Evolutionary conservation across 2,888 invertebrate genomes (phyloP).

Genomic region (Linyphia triangularis): DNA sequence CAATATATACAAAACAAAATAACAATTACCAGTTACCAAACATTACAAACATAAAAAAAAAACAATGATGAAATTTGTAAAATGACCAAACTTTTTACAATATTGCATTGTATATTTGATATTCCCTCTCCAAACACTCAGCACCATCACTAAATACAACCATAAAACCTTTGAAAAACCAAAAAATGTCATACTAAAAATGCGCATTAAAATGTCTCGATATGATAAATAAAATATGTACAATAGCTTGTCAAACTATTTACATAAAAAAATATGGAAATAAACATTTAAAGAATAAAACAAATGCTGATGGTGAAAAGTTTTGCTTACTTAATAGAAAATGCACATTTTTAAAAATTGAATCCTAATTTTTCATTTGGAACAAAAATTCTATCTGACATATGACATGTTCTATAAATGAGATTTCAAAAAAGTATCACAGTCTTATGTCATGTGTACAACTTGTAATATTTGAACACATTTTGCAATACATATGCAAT

Average conservation of each 20-base stretch:
- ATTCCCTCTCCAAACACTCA: background rate
- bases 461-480: background rate
- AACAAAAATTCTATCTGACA: background rate
- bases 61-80: background rate
- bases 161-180: background rate
- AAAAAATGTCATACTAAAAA: background rate
- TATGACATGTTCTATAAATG: background rate
- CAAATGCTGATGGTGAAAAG: background rate
- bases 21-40: background rate
- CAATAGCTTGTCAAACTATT: conserved; percentile 12
- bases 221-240: conserved; percentile 6
- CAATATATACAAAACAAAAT: conserved; percentile 2
- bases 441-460: conserved; percentile 20
- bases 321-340: background rate
- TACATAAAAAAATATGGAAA: background rate
- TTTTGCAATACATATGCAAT: background rate
- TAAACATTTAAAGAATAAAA: background rate
- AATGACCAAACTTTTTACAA: conserved; percentile 16
- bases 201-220: background rate
- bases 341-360: background rate
- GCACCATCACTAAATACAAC: conserved; percentile 3
- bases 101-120: background rate
- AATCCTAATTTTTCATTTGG: background rate
- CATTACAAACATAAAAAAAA: background rate
- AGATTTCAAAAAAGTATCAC: conserved; percentile 38